Percentiles rank a stretch among this genome's conserved stretches.
These are phyloP conservation scores for Gobionotothen gibberifrons DNA, from an alignment of 2,797 vertebrate species.

Conservation along the genomic window DNA sequence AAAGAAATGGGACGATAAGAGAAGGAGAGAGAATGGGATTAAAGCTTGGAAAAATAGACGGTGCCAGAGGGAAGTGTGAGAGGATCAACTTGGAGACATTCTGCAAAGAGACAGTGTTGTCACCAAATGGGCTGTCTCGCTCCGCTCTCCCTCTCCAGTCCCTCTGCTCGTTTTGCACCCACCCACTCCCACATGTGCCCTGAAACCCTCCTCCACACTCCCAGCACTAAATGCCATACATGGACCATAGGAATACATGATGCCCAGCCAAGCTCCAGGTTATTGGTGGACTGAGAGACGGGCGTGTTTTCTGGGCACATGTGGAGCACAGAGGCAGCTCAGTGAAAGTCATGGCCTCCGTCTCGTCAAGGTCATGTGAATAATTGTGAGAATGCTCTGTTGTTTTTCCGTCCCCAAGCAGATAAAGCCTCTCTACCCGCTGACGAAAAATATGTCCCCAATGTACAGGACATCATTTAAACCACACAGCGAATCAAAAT, in stretches of 20 bases:
- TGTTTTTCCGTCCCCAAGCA: conserved; percentile 32
- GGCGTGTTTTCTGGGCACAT: conserved; percentile 58
- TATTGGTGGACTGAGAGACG: conserved; percentile 55
- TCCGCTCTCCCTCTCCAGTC: conserved; percentile 34
- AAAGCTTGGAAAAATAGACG: conserved; percentile 63
- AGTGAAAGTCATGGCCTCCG: conserved; percentile 46
- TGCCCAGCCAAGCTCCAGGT: conserved; percentile 44
- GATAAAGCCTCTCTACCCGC: background rate
- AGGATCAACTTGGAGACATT: conserved; percentile 70
- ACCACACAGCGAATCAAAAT: background rate
- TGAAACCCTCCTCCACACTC: conserved; percentile 22
- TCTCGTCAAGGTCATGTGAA: conserved; percentile 75
- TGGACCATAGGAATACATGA: conserved; percentile 54
- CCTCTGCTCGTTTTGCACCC: conserved; percentile 67
- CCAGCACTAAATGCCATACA: conserved; percentile 52
- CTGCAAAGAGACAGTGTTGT: conserved; percentile 58
- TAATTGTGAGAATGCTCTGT: conserved; percentile 42
- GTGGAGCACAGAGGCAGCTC: conserved; percentile 45
- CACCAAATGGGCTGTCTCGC: conserved; percentile 52
- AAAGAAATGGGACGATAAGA: conserved; percentile 59
- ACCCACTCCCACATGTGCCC: conserved; percentile 71
- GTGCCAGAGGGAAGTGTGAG: conserved; percentile 67
- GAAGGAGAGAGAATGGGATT: conserved; percentile 50
- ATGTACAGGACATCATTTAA: conserved; percentile 8
- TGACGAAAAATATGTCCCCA: conserved; percentile 12